phyloP scores from a whole-genome alignment of 2,113 vertebrate species.

The Lasiurus borealis region DNA sequence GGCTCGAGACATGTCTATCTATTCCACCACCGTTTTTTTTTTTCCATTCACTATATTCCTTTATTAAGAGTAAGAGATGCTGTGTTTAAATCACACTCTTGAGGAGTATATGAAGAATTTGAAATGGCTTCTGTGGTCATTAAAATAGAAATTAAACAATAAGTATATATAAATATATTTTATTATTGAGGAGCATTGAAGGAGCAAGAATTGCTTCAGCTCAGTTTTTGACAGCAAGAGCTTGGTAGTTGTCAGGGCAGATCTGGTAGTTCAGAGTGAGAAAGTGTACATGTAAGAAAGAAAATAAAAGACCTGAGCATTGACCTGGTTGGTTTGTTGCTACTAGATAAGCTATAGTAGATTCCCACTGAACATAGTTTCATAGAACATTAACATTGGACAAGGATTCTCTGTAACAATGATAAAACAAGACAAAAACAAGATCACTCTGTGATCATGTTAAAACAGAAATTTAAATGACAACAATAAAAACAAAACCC shows the following conservation, averaged over 20 bases:
- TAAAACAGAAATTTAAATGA: constrained; percentile 31
- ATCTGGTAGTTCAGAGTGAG: neutral
- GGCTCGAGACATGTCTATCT: no score
- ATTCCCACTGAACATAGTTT: constrained; percentile 33
- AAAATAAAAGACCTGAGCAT: constrained; percentile 23
- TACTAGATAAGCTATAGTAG: neutral
- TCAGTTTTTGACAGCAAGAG: constrained; percentile 27
- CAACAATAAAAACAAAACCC: neutral
- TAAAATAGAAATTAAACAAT: constrained; percentile 49
- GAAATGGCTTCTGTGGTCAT: constrained; percentile 35
- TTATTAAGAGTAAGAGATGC: neutral
- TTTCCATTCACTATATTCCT: neutral
- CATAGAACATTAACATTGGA: neutral
- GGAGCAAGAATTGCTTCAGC: constrained; percentile 13
- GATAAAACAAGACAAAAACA: neutral
- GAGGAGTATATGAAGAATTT: neutral
- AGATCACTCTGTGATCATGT: neutral
- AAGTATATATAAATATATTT: neutral
- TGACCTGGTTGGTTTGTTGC: neutral
- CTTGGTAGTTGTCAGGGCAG: neutral
- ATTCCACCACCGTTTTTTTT: no score
- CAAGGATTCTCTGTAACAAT: neutral
- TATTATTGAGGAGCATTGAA: constrained; percentile 15
- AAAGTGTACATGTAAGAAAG: constrained; percentile 26
- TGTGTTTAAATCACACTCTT: constrained; percentile 32